These are phyloP conservation scores for Ericerus pela DNA, from an alignment of 1,140 invertebrate species.

Conservation along the genomic window DNA sequence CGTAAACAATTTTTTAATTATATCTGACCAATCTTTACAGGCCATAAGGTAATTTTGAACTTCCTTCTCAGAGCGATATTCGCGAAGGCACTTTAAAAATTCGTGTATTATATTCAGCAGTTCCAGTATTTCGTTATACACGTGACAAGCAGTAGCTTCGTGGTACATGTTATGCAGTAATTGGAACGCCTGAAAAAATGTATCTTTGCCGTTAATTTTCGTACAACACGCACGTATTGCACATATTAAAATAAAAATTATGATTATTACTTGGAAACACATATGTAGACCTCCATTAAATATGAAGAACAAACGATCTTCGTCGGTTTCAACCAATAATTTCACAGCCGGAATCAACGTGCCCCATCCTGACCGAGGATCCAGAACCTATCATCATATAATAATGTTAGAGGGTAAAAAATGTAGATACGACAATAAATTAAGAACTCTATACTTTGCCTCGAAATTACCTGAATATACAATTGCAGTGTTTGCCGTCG, in stretches of 20 bases:
- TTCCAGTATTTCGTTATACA: slow-evolving; percentile 67
- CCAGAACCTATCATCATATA: slow-evolving; percentile 44
- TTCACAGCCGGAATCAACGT: slow-evolving; percentile 75
- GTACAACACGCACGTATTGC: not conserved
- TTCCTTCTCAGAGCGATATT: slow-evolving; percentile 46
- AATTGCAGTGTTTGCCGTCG: slow-evolving; percentile 64
- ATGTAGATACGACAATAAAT: too few relatives aligned
- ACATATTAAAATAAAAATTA: slow-evolving; percentile 18
- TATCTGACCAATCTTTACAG: slow-evolving; percentile 72
- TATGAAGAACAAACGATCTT: slow-evolving; percentile 73
- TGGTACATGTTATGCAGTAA: slow-evolving; percentile 87
- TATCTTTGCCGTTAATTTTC: slow-evolving; percentile 14
- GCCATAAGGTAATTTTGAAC: slow-evolving; percentile 42
- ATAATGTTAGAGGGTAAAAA: too few relatives aligned
- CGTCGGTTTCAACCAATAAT: slow-evolving; percentile 72
- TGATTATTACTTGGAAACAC: slow-evolving; percentile 54
- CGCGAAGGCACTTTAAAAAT: slow-evolving; percentile 50
- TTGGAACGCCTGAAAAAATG: slow-evolving; percentile 53
- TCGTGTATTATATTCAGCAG: slow-evolving; percentile 61
- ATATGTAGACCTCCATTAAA: slow-evolving; percentile 75
- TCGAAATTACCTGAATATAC: slow-evolving; percentile 60
- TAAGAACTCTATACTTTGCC: slow-evolving; percentile 73
- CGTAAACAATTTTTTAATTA: slow-evolving; percentile 66
- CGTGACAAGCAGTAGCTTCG: slow-evolving; percentile 77
- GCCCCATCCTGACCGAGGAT: slow-evolving; percentile 71